Conservation (phyloP, 37 sponge, comb jelly and placozoan genomes). For the Mnemiopsis leidyi region DNA sequence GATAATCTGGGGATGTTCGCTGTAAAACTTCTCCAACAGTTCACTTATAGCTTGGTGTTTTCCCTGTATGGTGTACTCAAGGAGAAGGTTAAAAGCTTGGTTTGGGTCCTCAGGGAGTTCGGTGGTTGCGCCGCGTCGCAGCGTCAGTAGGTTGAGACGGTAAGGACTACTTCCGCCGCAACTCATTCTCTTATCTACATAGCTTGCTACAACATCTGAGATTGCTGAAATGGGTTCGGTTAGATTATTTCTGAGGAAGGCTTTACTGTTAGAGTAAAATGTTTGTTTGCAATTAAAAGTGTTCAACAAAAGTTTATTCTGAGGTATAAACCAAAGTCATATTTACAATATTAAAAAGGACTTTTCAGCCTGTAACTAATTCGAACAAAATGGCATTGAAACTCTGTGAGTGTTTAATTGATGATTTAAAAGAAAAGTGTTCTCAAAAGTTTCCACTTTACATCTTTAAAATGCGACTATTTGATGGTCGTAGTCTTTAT, state of each 20-base stretch:
- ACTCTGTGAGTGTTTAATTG: too few relatives aligned
- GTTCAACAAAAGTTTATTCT: too few relatives aligned
- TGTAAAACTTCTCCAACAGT: neutral
- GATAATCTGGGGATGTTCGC: neutral
- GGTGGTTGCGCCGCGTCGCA: constrained; percentile 26
- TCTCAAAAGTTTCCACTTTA: neutral
- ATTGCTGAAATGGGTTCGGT: too few relatives aligned
- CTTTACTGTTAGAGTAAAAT: too few relatives aligned
- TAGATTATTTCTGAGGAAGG: too few relatives aligned
- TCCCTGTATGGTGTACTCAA: neutral
- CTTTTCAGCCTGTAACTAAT: too few relatives aligned
- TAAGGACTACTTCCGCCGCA: constrained; percentile 13
- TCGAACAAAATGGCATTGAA: too few relatives aligned
- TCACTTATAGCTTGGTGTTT: neutral
- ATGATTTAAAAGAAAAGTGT: neutral
- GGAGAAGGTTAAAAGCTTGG: constrained; percentile 37
- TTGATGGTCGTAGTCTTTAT: neutral
- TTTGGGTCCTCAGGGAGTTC: constrained; percentile 34
- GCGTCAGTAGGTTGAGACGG: neutral
- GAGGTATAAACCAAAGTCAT: too few relatives aligned
- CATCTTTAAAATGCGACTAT: too few relatives aligned
- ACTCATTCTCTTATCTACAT: neutral
- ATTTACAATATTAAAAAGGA: too few relatives aligned
- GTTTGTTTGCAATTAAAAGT: too few relatives aligned
- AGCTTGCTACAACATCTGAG: too few relatives aligned